Conservation (phyloP, 2,113 vertebrate species). For the Pogona vitticeps region DNA sequence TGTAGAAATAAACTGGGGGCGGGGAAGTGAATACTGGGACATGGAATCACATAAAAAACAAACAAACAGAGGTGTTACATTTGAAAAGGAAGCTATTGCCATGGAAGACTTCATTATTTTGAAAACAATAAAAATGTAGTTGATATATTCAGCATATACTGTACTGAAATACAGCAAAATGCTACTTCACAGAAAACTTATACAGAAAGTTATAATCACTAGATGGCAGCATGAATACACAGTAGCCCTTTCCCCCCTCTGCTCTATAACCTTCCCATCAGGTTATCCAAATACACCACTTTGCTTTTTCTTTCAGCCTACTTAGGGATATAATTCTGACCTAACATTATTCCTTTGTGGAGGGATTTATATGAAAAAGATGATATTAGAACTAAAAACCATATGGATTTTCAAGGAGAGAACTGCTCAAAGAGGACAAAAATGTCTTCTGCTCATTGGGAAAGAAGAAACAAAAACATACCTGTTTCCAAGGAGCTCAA, state of each 20-base stretch:
- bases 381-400: background rate
- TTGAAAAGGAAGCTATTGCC: fast-evolving
- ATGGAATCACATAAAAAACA: background rate
- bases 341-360: too few species aligned
- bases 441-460: too few species aligned
- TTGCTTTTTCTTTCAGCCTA: background rate
- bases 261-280: fast-evolving
- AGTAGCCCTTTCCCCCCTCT: too few species aligned
- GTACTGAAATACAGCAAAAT: fast-evolving
- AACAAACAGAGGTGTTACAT: background rate
- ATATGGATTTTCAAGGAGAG: background rate
- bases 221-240: slow-evolving; percentile 28
- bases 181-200: fast-evolving
- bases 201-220: background rate
- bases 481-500: background rate
- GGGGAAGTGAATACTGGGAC: background rate
- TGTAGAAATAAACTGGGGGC: too few species aligned
- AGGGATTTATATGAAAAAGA: background rate
- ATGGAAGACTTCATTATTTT: background rate
- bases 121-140: fast-evolving
- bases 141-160: fast-evolving
- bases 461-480: too few species aligned
- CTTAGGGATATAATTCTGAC: background rate
- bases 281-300: background rate
- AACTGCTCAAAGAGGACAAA: background rate